These are phyloP conservation scores for Thalassophryne amazonica DNA, from an alignment of 2,797 vertebrate species.

Conservation along the genomic window DNA sequence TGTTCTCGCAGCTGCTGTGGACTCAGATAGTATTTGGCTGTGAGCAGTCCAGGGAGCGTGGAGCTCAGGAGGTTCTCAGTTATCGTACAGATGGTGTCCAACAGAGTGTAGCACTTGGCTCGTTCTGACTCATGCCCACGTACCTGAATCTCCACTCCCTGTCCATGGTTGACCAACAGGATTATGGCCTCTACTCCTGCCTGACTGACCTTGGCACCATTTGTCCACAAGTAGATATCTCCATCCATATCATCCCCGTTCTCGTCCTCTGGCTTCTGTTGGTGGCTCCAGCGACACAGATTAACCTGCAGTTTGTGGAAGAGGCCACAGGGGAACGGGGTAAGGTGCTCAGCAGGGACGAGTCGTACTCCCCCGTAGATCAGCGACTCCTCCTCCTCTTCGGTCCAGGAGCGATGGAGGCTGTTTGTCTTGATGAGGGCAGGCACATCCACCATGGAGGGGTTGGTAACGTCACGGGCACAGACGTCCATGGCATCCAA, in stretches of 20 bases:
- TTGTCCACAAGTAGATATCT: slow-evolving; percentile 93
- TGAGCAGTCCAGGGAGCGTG: slow-evolving; percentile 90
- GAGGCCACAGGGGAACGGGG: slow-evolving; percentile 93
- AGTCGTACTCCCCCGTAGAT: slow-evolving; percentile 92
- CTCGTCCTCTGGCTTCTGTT: slow-evolving; percentile 88
- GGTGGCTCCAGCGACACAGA: slow-evolving; percentile 95
- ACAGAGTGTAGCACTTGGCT: slow-evolving; percentile 88
- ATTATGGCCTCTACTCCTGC: slow-evolving; percentile 88
- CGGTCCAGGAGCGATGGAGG: slow-evolving; percentile 93
- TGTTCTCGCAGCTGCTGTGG: slow-evolving; percentile 95
- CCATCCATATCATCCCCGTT: slow-evolving; percentile 53
- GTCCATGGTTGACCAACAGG: slow-evolving; percentile 94
- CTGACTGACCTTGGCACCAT: slow-evolving; percentile 89
- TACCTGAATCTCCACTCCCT: slow-evolving; percentile 94
- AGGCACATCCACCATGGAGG: slow-evolving; percentile 94
- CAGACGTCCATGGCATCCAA: slow-evolving; percentile 98
- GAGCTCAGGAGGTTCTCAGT: slow-evolving; percentile 90
- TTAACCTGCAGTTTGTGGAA: slow-evolving; percentile 99
- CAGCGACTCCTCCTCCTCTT: slow-evolving; percentile 85
- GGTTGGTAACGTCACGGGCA: slow-evolving; percentile 88
- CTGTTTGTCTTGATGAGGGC: slow-evolving; percentile 94
- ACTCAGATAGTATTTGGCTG: slow-evolving; percentile 92
- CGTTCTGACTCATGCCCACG: slow-evolving; percentile 88
- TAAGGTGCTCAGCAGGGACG: slow-evolving; percentile 93
- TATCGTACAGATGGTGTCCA: slow-evolving; percentile 93